phyloP scores from a whole-genome alignment of 92 coral and sea anemone species.

The Paramuricea clavata region DNA sequence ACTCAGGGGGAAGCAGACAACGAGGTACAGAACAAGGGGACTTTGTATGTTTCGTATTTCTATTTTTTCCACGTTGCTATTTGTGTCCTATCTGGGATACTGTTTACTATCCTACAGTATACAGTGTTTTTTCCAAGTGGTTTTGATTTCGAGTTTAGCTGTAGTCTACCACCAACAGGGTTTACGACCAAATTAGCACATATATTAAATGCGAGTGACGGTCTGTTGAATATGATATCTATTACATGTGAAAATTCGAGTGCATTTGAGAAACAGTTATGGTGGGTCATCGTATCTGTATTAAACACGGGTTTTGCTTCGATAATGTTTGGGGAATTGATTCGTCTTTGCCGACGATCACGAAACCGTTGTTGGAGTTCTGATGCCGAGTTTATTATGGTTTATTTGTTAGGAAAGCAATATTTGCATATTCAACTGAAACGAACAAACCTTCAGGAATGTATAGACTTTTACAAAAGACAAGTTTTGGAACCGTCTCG shows the following conservation, averaged over 20 bases:
- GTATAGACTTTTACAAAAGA: no score
- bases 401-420: background rate
- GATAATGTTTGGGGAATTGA: background rate
- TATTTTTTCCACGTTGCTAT: background rate
- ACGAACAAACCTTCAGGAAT: no score
- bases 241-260: background rate
- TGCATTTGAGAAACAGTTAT: background rate
- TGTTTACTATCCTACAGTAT: background rate
- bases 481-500: no score
- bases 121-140: background rate
- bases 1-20: conserved; percentile 46
- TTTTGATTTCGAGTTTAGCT: background rate
- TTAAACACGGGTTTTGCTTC: background rate
- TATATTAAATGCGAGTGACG: background rate
- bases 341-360: background rate
- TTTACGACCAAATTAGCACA: background rate
- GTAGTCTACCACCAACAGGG: background rate
- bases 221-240: background rate
- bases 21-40: background rate
- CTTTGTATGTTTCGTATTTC: conserved; percentile 39
- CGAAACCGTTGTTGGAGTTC: background rate
- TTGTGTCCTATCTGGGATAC: background rate
- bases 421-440: no score
- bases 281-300: background rate
- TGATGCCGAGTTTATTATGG: background rate